Conservation (phyloP, 2,113 vertebrate genomes). For the Pteronura brasiliensis region DNA sequence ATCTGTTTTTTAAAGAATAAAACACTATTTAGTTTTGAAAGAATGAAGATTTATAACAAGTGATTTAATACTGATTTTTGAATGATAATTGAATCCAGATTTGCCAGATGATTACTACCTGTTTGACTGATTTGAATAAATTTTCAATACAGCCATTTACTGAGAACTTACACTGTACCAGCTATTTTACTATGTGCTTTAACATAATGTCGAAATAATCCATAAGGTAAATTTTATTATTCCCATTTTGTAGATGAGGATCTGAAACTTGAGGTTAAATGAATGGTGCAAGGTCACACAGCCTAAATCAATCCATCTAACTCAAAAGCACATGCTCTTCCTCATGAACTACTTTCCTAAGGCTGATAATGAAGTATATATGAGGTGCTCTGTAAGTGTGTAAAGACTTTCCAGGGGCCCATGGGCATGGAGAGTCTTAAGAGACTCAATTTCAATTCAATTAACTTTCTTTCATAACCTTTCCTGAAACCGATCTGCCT, state of each 20-base stretch:
- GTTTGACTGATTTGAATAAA: neutral
- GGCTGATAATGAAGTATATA: neutral
- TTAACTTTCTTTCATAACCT: neutral
- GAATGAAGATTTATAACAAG: neutral
- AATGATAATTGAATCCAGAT: conserved; percentile 6
- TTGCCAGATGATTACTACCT: neutral
- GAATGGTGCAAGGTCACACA: neutral
- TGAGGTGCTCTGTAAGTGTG: neutral
- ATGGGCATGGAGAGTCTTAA: neutral
- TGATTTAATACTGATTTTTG: neutral
- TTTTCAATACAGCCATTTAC: neutral
- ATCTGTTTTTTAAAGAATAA: conserved; percentile 29
- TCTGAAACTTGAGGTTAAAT: neutral
- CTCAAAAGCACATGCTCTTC: neutral
- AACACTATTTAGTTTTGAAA: neutral
- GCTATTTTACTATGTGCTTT: neutral
- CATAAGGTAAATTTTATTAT: neutral
- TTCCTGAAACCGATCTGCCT: neutral
- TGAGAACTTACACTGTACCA: neutral
- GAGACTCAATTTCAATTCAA: neutral
- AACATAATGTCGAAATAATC: neutral
- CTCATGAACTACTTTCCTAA: neutral
- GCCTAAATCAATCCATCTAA: neutral
- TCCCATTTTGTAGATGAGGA: neutral
- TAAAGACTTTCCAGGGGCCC: neutral